Evolutionary conservation across 2,113 vertebrate species (phyloP).

Genomic region (Pungitius pungitius): DNA sequence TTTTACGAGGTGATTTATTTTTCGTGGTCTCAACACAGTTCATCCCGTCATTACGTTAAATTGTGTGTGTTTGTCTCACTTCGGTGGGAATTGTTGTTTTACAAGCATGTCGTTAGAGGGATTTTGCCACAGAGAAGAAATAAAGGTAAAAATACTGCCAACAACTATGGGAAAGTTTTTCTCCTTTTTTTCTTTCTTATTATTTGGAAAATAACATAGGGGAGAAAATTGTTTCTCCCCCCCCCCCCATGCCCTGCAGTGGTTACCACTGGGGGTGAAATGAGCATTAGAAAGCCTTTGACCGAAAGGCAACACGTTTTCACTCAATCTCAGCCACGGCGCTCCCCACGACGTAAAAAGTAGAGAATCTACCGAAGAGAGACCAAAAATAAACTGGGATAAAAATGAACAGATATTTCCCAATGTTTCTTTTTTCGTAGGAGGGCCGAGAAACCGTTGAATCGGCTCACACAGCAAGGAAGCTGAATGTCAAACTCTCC

Average conservation of each 20-base stretch:
- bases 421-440: conserved; percentile 10
- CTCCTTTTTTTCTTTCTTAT: conserved; percentile 10
- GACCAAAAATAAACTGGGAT: not conserved
- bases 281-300: conserved; percentile 53
- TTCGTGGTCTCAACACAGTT: not conserved
- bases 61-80: not conserved
- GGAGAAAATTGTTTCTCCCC: conserved; percentile 32
- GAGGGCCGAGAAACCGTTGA: not conserved
- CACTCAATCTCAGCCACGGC: conserved; percentile 43
- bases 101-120: no score
- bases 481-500: conserved; percentile 9
- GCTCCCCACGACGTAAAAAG: conserved; percentile 9
- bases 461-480: not conserved
- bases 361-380: conserved; percentile 5
- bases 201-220: conserved; percentile 48
- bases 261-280: conserved; percentile 46
- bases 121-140: no score
- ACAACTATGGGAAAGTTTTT: conserved; percentile 10
- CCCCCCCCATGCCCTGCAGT: conserved; percentile 26
- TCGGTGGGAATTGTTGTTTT: not conserved
- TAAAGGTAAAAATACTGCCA: conserved; percentile 30
- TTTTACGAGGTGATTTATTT: conserved; percentile 1
- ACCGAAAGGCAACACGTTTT: conserved; percentile 59
- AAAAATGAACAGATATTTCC: conserved; percentile 2
- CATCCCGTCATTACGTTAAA: not conserved